Evolutionary conservation across 2,113 vertebrate species (phyloP).

Genomic region (Hippocampus abdominalis): DNA sequence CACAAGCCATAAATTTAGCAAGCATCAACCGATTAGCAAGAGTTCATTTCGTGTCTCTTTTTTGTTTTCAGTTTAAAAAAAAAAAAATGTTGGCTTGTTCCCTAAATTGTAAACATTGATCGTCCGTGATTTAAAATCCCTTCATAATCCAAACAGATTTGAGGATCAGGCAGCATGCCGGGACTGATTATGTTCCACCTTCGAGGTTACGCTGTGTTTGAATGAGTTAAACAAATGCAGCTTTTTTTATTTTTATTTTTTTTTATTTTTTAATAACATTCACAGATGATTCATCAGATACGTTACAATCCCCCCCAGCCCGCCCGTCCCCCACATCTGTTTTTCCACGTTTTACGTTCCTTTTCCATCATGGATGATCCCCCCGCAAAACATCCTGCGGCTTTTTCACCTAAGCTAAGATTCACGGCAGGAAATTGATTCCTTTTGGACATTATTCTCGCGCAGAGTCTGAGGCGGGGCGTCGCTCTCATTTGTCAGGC

Average conservation of each 20-base stretch:
- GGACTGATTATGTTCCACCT: no score
- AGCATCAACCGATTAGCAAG: no score
- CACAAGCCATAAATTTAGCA: no score
- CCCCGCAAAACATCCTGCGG: slow-evolving; percentile 20
- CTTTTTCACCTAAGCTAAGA: slow-evolving; percentile 21
- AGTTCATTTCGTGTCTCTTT: no score
- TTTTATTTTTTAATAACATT: not conserved
- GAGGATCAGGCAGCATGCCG: not conserved
- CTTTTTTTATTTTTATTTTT: not conserved
- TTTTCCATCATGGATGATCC: not conserved
- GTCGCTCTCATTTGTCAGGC: slow-evolving; percentile 45
- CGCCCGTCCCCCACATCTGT: slow-evolving; percentile 6
- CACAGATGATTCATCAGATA: slow-evolving; percentile 1
- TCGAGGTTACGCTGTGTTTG: no score
- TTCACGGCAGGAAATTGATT: slow-evolving; percentile 63
- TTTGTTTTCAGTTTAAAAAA: no score
- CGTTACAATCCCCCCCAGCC: slow-evolving; percentile 1
- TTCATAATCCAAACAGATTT: not conserved
- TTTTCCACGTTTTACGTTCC: slow-evolving; percentile 21
- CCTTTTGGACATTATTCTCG: slow-evolving; percentile 41
- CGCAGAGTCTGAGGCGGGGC: slow-evolving; percentile 33
- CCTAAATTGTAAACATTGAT: no score
- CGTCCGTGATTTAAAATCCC: no score
- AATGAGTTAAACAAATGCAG: not conserved
- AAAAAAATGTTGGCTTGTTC: no score